A percentile compares a stretch with the other conserved stretches of the same genome.
Evolutionary conservation across 2,888 invertebrate genomes (phyloP).

Genomic region (Leptinotarsa tumamoca): DNA sequence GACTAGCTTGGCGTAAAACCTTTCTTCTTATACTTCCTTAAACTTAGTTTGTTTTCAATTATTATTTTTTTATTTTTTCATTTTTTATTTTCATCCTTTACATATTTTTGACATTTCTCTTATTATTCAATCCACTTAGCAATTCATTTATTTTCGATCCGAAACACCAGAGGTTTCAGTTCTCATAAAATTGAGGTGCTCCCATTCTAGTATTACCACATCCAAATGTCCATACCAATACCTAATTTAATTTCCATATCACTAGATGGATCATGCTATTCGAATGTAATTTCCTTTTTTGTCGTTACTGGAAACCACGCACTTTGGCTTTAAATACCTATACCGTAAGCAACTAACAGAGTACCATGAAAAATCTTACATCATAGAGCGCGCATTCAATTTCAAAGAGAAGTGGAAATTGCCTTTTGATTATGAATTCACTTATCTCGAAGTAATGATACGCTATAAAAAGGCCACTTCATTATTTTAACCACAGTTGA

Average conservation of each 20-base stretch:
- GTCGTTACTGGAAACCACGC: neutral
- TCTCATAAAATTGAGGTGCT: too few relatives aligned
- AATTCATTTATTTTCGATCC: too few relatives aligned
- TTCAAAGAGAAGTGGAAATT: neutral
- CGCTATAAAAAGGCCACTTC: conserved; percentile 21
- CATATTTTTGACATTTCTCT: too few relatives aligned
- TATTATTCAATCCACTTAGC: too few relatives aligned
- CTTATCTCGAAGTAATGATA: conserved; percentile 19
- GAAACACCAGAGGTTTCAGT: too few relatives aligned
- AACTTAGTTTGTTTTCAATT: too few relatives aligned
- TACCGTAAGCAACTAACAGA: neutral
- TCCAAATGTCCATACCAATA: too few relatives aligned
- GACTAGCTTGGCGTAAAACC: too few relatives aligned
- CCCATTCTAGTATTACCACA: too few relatives aligned
- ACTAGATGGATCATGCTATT: neutral
- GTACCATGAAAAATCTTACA: neutral
- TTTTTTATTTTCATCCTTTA: too few relatives aligned
- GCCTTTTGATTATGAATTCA: conserved; percentile 9
- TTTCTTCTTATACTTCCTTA: too few relatives aligned
- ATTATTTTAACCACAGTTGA: conserved; percentile 37
- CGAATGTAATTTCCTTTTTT: neutral
- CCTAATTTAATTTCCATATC: neutral
- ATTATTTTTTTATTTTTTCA: too few relatives aligned
- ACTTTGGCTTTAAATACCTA: neutral
- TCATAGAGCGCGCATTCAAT: neutral